Percentiles rank a stretch among this genome's conserved stretches.
phyloP scores from a whole-genome alignment of 2,797 vertebrate genomes.

The Tokudaia muenninki region DNA sequence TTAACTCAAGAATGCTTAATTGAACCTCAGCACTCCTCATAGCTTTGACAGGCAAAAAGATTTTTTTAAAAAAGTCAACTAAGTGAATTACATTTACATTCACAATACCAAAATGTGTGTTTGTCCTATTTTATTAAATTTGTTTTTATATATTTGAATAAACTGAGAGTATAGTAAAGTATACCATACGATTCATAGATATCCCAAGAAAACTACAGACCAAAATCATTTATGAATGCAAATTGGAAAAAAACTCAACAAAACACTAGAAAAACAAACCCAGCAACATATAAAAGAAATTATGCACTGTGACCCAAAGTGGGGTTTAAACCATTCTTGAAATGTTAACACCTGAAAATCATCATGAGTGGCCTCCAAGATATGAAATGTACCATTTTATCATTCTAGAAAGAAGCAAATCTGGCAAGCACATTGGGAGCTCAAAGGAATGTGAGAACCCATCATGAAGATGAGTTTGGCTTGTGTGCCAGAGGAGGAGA shows the following conservation, averaged over 20 bases:
- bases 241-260: background rate
- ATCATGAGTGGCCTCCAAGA: constrained; percentile 35
- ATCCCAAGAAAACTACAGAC: constrained; percentile 43
- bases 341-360: constrained; percentile 15
- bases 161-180: constrained; percentile 6
- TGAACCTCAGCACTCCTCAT: constrained; percentile 24
- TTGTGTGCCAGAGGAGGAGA: background rate
- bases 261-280: constrained; percentile 14
- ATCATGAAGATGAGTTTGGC: background rate
- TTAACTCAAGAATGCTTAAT: background rate
- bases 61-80: background rate
- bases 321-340: constrained; percentile 25
- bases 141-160: constrained; percentile 48
- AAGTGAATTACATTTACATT: constrained; percentile 51
- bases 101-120: constrained; percentile 52
- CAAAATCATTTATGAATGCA: constrained; percentile 24
- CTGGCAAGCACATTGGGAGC: background rate
- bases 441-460: background rate
- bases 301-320: background rate
- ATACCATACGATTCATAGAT: constrained; percentile 4
- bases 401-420: constrained; percentile 55
- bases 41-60: constrained; percentile 25
- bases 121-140: constrained; percentile 40
- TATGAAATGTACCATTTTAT: constrained; percentile 11
- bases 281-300: constrained; percentile 45